These are phyloP conservation scores for Melieria picta DNA, from an alignment of 2,888 invertebrate genomes.

Conservation along the genomic window DNA sequence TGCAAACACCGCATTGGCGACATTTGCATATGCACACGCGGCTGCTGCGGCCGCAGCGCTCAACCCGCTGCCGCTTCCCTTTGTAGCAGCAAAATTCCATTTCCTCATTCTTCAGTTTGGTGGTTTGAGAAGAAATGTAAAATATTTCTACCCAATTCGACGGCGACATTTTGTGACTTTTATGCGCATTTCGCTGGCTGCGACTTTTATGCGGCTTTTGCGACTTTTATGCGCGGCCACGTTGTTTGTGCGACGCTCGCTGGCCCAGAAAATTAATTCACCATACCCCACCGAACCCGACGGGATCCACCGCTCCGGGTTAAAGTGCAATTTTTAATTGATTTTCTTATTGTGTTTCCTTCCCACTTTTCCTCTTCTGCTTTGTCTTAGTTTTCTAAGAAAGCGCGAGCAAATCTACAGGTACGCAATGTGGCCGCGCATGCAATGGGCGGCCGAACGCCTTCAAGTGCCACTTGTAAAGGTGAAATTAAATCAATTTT, in stretches of 20 bases:
- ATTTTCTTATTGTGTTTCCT: constrained; percentile 38
- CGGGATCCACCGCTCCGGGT: not conserved
- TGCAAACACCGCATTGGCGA: constrained; percentile 11
- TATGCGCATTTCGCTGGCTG: constrained; percentile 2
- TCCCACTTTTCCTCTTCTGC: constrained; percentile 8
- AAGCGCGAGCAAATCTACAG: constrained; percentile 13
- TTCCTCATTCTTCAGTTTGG: not conserved
- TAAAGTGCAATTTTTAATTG: constrained; percentile 46
- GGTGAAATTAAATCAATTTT: constrained; percentile 25
- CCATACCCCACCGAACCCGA: not conserved
- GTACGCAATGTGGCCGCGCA: not conserved
- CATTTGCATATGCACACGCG: constrained; percentile 2
- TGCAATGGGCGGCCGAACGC: not conserved
- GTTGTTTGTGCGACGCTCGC: constrained; percentile 46
- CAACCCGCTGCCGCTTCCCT: constrained; percentile 1
- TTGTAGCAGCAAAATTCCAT: not conserved
- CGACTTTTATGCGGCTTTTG: constrained; percentile 28
- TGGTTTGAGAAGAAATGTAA: not conserved
- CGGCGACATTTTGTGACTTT: not conserved
- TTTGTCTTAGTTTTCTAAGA: too few relatives aligned
- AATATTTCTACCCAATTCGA: too few relatives aligned
- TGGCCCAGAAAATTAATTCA: constrained; percentile 47
- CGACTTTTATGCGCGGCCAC: constrained; percentile 32
- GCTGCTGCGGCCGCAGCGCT: too few relatives aligned
- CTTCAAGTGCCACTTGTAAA: constrained; percentile 1